Base-by-base conservation (phyloP, 2,113 vertebrate species). In the Ondatra zibethicus region DNA sequence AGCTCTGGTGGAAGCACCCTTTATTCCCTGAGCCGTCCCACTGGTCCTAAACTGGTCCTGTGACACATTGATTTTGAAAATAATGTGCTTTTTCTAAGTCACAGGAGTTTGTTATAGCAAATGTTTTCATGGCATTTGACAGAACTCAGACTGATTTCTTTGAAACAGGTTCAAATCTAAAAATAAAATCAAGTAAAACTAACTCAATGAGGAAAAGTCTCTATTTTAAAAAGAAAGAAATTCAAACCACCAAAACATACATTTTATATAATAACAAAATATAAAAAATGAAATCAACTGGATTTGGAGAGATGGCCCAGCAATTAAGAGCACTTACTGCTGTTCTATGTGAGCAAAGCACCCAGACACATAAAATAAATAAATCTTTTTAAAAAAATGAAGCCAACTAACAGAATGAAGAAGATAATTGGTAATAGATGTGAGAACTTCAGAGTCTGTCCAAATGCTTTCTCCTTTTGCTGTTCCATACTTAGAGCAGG, bases 171-270 rank as follows among this genome's bases (percentile, higher is more conserved):
- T 85, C 81, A 85, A 85, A 65, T 63, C 81, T 85, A 85, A 85
- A 85, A 85, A 85, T 85, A 84, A 84, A 84, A 84, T 42, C n/a
- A 84, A 84, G 61, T 82, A 85, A 85, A 85, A 85, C 81, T 39
- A 61, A 61, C 52, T 19, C 58, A 85, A n/a, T 27, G n/a, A 85
- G 39, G 47, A 45, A 61, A 66, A 86, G 61, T 33, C 63, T 47
- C 84, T 86, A 66, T 86, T 66, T 66, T 12, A 86, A 68, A 68
- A 85, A 42, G 63, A 31, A 45, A 82, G 61, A 86, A 68, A 68
- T 3, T 33, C 16, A 86, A 86, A 66, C 29, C 17, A 66, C 29
- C 17, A 36, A 68, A 86, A 47, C 31, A 86, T 47, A 86, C 29
- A 86, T 42, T 31, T 84, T 85, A 65, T 65, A 42, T 85, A 85